Base-by-base conservation (phyloP, 2,888 invertebrate species). In the Ligdia adustata region DNA sequence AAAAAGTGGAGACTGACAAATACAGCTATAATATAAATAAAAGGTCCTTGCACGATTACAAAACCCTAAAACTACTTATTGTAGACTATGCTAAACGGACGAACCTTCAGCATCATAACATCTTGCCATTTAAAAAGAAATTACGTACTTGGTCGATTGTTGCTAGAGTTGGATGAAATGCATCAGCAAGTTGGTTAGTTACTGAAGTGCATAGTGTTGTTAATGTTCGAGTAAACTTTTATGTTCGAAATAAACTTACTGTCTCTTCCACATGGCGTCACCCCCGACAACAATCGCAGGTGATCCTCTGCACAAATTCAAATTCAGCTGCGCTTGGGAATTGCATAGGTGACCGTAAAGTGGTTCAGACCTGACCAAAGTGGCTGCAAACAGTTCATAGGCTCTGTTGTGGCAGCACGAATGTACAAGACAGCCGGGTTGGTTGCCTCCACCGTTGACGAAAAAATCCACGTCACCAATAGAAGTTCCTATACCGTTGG, bases 401-500 rank as follows among this genome's bases (percentile, higher is more conserved):
- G 83, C 74, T 2, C 82, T 69, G 22, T 75, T 65, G 43, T 84
- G 83, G 43, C 64, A 65, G 52, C 83, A 85, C 0, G 53, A 4
- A 31, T 72, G 64, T 3, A 55, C 66, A 0, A 64, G 5, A 37
- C 88, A 87, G 0, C 86, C 88, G 0, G 87, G 88, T 55, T 89
- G 97, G 64, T 92, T 92, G 34, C 92, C 91, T 0, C 97, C 97
- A 0, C 96, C 96, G 65, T 97, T 98, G 0, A 96, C 95, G 77
- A 94, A 97, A 81, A 96, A 97, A 82, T 98, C 97, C 0, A 96
- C 93, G 71, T 97, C 94, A 0, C 96, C 97, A 26, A 95, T 91
- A 0, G 93, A 92, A 60, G 94, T 93, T 11, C 92, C 92, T 56
- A 96, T 93, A 0, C 97, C 97, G 31, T 78, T 69, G 1, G 66